These are phyloP conservation scores for Drosophila watanabei DNA, from an alignment of 1,140 invertebrate species.

Conservation along the genomic window DNA sequence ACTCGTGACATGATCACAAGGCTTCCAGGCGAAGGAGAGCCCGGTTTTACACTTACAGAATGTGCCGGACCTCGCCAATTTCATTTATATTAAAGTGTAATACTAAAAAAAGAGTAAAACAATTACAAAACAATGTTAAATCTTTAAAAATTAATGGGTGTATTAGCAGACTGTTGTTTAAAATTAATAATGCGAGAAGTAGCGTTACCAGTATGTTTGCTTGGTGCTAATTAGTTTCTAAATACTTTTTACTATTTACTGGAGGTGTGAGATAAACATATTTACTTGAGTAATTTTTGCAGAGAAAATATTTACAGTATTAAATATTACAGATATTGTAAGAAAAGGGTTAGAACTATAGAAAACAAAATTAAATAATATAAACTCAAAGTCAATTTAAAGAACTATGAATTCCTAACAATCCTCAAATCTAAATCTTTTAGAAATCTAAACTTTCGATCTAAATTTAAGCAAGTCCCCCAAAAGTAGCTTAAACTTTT, in stretches of 20 bases:
- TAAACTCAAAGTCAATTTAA: neutral
- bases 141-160: neutral
- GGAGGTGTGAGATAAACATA: neutral
- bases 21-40: neutral
- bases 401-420: neutral
- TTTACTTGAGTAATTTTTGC: neutral
- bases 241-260: neutral
- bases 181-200: neutral
- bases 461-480: neutral
- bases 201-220: neutral
- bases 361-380: no score
- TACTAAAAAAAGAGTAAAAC: neutral
- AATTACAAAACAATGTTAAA: neutral
- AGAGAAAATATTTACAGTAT: neutral
- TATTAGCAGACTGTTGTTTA: neutral
- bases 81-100: neutral
- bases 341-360: no score
- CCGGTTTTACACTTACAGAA: neutral
- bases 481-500: slow-evolving; percentile 16
- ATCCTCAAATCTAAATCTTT: neutral
- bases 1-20: slow-evolving; percentile 20
- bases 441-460: neutral
- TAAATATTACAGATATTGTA: neutral
- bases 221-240: neutral
- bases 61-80: neutral